Evolutionary conservation across 2,113 vertebrate genomes (phyloP).

Genomic region (Odocoileus hemionus): DNA sequence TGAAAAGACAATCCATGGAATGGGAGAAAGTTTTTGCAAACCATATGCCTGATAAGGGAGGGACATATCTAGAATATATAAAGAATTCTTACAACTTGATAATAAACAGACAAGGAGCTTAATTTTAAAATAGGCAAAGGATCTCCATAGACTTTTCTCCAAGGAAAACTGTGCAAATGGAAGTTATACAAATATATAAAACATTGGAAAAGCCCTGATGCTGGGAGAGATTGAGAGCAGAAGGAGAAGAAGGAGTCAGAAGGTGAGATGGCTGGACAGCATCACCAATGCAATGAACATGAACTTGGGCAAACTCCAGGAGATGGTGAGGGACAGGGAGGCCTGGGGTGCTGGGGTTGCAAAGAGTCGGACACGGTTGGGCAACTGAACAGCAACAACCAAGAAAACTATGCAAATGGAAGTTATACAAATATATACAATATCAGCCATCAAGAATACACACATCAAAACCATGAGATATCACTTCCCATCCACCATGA

Average conservation of each 20-base stretch:
- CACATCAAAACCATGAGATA: neutral
- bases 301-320: neutral
- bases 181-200: neutral
- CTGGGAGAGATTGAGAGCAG: neutral
- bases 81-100: neutral
- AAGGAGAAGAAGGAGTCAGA: neutral
- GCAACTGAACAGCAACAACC: neutral
- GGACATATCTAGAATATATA: neutral
- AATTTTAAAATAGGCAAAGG: neutral
- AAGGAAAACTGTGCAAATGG: neutral
- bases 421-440: neutral
- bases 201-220: neutral
- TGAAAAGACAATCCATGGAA: neutral
- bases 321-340: neutral
- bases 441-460: neutral
- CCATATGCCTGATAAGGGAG: neutral
- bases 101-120: neutral
- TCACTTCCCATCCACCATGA: neutral
- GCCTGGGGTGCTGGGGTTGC: neutral
- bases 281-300: neutral
- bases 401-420: neutral
- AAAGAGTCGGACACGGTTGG: fast-evolving
- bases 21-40: neutral
- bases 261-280: neutral
- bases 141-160: neutral